Conservation (phyloP, 2,797 vertebrate species). For the Macropus fuliginosus region DNA sequence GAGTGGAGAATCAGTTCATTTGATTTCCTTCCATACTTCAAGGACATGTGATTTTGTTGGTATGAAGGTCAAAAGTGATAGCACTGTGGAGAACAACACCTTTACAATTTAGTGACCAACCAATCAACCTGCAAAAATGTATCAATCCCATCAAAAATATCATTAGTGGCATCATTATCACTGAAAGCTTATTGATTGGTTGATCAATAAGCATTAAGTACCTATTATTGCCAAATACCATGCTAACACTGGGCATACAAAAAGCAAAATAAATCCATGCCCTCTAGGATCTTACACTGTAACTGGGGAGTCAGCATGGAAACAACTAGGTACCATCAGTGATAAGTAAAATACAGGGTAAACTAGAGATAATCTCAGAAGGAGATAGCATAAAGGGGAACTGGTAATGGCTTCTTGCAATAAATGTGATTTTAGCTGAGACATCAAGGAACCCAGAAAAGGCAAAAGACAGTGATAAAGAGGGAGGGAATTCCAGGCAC, state of each 20-base stretch:
- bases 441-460: not conserved
- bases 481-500: not conserved
- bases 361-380: not conserved
- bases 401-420: not conserved
- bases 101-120: not conserved
- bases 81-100: not conserved
- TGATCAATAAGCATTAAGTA: not conserved
- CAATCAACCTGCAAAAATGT: not conserved
- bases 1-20: slow-evolving; percentile 14
- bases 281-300: not conserved
- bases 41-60: not conserved
- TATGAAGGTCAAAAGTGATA: not conserved
- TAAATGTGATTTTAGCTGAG: not conserved
- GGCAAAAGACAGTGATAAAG: not conserved
- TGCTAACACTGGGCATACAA: not conserved
- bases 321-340: not conserved
- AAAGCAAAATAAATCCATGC: not conserved
- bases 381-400: not conserved
- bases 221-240: not conserved
- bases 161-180: not conserved
- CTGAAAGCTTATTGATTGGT: not conserved
- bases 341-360: not conserved
- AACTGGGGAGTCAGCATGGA: not conserved
- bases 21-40: not conserved
- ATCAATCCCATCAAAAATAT: not conserved